Base-by-base conservation (phyloP, 2,888 invertebrate genomes). In the Ochropleura plecta region DNA sequence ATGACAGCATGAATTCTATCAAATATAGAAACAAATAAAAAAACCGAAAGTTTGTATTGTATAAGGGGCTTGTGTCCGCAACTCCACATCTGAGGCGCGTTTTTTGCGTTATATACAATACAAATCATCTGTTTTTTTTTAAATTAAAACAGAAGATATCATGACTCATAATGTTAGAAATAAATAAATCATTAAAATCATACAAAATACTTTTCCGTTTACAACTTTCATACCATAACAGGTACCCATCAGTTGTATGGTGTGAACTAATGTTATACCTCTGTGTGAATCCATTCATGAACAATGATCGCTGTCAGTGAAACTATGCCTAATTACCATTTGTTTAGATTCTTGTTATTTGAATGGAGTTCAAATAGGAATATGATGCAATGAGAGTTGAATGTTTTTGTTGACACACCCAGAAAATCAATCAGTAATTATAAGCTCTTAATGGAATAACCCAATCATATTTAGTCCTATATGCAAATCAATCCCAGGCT, bases 271-370 rank as follows among this genome's bases (percentile, higher is more conserved):
- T 67, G 72, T 77, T 79, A 71, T 82, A 78, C 72, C 44, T 82
- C 73, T 88, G 75, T 88, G 91, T 82, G 91, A 91, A 91, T 78
- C 79, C 53, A 90, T 76, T 82, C 62, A 42, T 53, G 73, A 86
- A 91, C 90, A 91, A 91, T 90, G 81, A 73, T 46, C 48, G 20
- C 63, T 75, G 73, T 77, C 71, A 84, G 86, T 78, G 89, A 89
- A 89, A 88, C 81, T 79, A 53, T 73, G 48, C 48, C 48, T 78
- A 75, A 82, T 85, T 86, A 76, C 16, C 79, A 86, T 86, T 86
- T 82, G 75, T 75, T 70, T 42, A 65, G 60, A 73, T 70, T 60
- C 62, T 69, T 66, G 76, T 66, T 55, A 70, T 72, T 74, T 71
- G 18, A 71, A 80, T 74, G n/a, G 53, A 67, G 57, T 77, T 74